These are phyloP conservation scores for Platygyra sinensis DNA, from an alignment of 64 coral and sea anemone genomes.

Conservation along the genomic window DNA sequence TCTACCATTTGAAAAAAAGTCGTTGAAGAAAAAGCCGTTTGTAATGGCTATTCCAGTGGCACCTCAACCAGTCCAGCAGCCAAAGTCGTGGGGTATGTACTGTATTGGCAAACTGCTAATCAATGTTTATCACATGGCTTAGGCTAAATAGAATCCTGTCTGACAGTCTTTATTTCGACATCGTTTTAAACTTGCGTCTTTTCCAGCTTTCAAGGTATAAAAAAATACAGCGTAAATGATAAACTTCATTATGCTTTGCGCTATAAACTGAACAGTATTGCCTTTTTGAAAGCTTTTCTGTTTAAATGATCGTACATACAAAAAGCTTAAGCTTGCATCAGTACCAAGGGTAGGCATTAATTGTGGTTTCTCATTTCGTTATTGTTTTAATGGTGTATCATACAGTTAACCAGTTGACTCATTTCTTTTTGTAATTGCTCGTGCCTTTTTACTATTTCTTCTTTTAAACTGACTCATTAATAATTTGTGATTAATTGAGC, in stretches of 20 bases:
- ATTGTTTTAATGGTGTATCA: neutral
- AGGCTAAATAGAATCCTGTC: neutral
- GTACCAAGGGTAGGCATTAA: too few relatives aligned
- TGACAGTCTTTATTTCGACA: neutral
- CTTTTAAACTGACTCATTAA: neutral
- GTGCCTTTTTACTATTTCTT: neutral
- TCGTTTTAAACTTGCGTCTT: neutral
- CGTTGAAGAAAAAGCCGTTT: neutral
- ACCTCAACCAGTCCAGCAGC: slow-evolving; percentile 82
- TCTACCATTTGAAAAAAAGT: neutral
- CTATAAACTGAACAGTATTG: too few relatives aligned
- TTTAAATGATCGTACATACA: too few relatives aligned
- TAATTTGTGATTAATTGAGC: neutral
- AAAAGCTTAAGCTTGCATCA: too few relatives aligned
- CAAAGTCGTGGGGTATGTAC: slow-evolving; percentile 96
- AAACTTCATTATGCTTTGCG: too few relatives aligned
- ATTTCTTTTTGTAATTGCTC: neutral
- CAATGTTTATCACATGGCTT: neutral
- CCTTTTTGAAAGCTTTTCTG: too few relatives aligned
- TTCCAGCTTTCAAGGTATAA: too few relatives aligned
- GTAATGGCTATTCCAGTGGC: slow-evolving; percentile 87
- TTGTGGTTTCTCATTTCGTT: neutral
- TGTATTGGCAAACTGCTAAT: neutral
- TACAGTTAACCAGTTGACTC: neutral
- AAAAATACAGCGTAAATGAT: too few relatives aligned